phyloP scores from a whole-genome alignment of 2,113 vertebrate genomes.

The Megaceryle torquata region DNA sequence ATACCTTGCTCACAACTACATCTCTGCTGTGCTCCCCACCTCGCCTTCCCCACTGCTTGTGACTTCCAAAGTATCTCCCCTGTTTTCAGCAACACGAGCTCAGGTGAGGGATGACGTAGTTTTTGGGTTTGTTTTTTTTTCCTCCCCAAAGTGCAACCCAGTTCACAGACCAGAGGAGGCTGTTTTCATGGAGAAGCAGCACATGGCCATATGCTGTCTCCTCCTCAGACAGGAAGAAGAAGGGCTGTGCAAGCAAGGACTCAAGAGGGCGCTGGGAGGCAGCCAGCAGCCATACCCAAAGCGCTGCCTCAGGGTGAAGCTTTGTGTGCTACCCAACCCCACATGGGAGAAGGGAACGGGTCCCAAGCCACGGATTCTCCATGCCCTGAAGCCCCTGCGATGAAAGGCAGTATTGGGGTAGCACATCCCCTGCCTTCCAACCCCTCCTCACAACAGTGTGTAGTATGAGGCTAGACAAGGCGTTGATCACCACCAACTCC shows the following conservation, averaged over 20 bases:
- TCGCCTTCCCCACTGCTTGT: too few relatives aligned
- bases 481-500: background rate
- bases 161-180: background rate
- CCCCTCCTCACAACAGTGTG: rapidly evolving
- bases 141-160: background rate
- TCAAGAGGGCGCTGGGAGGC: background rate
- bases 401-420: rapidly evolving
- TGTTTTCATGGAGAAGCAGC: background rate
- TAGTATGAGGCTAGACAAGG: background rate
- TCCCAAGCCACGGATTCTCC: background rate
- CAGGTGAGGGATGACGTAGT: rapidly evolving
- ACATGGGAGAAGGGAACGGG: rapidly evolving
- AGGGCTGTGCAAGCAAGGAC: rapidly evolving
- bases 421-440: background rate
- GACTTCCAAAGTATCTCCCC: rapidly evolving
- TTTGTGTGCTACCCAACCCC: rapidly evolving
- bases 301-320: rapidly evolving
- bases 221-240: background rate
- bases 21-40: rapidly evolving
- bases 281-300: too few relatives aligned
- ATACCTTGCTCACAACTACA: too few relatives aligned
- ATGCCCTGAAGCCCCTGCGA: rapidly evolving
- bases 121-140: too few relatives aligned
- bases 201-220: rapidly evolving
- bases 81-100: rapidly evolving